These are phyloP conservation scores for Enteromius fasciolatus DNA, from an alignment of 2,797 vertebrate species.

Conservation along the genomic window DNA sequence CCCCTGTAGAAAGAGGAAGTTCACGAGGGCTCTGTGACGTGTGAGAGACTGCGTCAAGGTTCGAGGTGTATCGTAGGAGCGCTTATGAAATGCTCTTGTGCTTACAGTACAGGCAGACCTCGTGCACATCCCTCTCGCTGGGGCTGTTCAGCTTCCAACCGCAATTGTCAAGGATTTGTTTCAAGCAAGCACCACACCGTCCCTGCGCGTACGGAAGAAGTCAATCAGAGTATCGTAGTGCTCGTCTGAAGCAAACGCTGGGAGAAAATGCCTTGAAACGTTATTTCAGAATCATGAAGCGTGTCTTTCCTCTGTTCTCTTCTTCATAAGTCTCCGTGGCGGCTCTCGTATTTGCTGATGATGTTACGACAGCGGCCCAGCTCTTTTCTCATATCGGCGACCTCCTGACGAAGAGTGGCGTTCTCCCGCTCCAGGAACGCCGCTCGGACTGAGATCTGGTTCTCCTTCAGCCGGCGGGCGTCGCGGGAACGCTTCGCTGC, in stretches of 20 bases:
- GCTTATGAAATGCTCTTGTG: constrained; percentile 36
- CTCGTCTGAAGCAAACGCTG: constrained; percentile 28
- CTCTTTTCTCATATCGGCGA: constrained; percentile 89
- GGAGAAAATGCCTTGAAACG: constrained; percentile 26
- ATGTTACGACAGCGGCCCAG: constrained; percentile 87
- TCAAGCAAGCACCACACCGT: constrained; percentile 31
- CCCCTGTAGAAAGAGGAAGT: constrained; percentile 47
- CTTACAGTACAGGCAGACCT: constrained; percentile 41
- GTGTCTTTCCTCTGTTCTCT: background rate
- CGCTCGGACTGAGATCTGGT: constrained; percentile 92
- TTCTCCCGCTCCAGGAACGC: constrained; percentile 94
- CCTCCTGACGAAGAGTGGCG: constrained; percentile 84
- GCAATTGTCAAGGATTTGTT: constrained; percentile 29
- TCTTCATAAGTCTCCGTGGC: constrained; percentile 86
- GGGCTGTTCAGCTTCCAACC: constrained; percentile 24
- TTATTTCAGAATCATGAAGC: constrained; percentile 6
- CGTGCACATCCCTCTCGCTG: constrained; percentile 36
- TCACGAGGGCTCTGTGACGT: constrained; percentile 45
- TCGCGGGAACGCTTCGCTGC: constrained; percentile 91
- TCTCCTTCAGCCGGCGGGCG: constrained; percentile 92
- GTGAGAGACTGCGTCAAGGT: constrained; percentile 13
- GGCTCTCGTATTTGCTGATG: constrained; percentile 88
- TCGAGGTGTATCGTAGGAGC: background rate
- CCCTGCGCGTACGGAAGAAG: constrained; percentile 10
- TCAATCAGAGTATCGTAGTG: constrained; percentile 30